Evolutionary conservation across 2,113 vertebrate genomes (phyloP), one percentile per base, ranked within the genome.

Genomic region (Osmerus eperlanus): DNA sequence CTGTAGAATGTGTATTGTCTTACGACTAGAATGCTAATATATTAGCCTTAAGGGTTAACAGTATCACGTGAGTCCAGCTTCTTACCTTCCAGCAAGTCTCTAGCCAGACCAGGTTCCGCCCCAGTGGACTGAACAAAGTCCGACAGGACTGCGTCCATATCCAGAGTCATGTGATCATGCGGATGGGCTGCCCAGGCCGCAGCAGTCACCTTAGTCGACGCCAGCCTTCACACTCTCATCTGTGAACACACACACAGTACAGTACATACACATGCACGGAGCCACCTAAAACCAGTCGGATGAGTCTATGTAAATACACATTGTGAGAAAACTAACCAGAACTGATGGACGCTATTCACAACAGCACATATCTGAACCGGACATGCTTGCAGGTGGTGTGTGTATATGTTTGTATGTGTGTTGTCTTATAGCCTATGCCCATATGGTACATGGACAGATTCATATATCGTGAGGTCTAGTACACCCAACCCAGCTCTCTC

Each of bases 121-220:
- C 97, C 97, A 0, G 97, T 99, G 93, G 97, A 99, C 94, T 95
- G 96, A 96, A 99, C 97, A 94, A 99, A 99, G 95, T 99, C 97
- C 94, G 97, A 99, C 94, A 99, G 96, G 95, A 99, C 97, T 86
- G 97, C 94, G 71, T 99, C 97, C 97, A 99, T 99, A 93, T 99
- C 97, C 95, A 98, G 95, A 93, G 96, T 99, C 97, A 98, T 98
- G 93, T 90, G 96, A 92, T 95, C 95, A 94, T 96, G 93, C 90
- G 95, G 94, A 87, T 90, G 92, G 75, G 93, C 94, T 92, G 94
- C 94, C 93, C 89, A 92, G 75, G 90, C 92, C 86, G 94, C 93
- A 93, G 95, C 94, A 78, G 94, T 87, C 93, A 91, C 65, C 91
- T 93, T 93, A 86, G 87, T 92, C 56, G 79, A 90, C 86, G 89